These are phyloP conservation scores for Myotis daubentonii DNA, from an alignment of 2,797 vertebrate genomes.

Conservation along the genomic window DNA sequence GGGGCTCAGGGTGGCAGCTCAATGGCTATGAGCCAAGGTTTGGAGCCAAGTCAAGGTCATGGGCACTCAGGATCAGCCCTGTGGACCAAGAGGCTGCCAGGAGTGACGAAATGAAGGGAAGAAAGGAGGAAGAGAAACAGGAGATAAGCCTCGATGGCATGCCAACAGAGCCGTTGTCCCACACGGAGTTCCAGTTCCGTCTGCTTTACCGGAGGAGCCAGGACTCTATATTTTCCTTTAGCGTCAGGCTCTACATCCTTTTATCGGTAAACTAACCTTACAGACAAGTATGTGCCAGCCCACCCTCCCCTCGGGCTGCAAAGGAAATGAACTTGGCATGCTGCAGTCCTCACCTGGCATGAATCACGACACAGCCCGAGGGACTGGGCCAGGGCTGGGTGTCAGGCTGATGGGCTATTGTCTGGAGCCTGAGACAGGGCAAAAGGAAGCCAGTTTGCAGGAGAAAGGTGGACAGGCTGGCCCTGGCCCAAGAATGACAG, in stretches of 20 bases:
- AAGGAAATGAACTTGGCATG: slow-evolving; percentile 69
- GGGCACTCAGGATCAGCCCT: not conserved
- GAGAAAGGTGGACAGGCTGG: slow-evolving; percentile 66
- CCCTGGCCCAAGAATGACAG: slow-evolving; percentile 52
- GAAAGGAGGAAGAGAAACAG: not conserved
- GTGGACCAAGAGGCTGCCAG: not conserved
- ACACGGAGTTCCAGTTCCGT: not conserved
- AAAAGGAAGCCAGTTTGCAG: slow-evolving; percentile 21
- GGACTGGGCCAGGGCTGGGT: slow-evolving; percentile 5
- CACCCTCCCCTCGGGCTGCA: slow-evolving; percentile 60
- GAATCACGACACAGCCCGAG: slow-evolving; percentile 45
- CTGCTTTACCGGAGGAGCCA: not conserved
- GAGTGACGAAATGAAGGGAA: not conserved
- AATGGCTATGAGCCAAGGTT: not conserved
- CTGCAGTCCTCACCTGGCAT: slow-evolving; percentile 43
- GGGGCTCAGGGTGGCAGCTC: not conserved
- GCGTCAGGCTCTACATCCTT: not conserved
- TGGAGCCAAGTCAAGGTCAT: not conserved
- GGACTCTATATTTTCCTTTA: not conserved
- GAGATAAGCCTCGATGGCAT: not conserved
- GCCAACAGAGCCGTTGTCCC: not conserved
- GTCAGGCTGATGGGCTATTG: slow-evolving; percentile 51
- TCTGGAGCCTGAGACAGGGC: not conserved
- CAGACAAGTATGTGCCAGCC: slow-evolving; percentile 69
- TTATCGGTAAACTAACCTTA: slow-evolving; percentile 44